phyloP scores from a whole-genome alignment of 2,113 vertebrate species.

The Platichthys flesus region DNA sequence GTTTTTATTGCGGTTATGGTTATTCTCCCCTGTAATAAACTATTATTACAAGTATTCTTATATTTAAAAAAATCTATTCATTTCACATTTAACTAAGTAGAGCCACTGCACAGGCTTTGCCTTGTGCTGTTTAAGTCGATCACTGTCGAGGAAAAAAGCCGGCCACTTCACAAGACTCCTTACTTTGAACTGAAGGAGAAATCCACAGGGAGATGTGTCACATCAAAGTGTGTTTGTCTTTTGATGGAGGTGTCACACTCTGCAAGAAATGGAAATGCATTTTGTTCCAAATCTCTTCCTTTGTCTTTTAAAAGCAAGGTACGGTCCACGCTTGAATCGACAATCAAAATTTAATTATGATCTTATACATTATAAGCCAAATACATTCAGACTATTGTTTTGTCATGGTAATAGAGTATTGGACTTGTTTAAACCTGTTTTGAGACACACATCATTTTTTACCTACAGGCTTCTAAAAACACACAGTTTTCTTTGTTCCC shows the following conservation, averaged over 20 bases:
- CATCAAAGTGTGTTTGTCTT: not conserved
- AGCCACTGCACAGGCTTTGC: not conserved
- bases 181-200: constrained; percentile 16
- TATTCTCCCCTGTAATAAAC: too few relatives aligned
- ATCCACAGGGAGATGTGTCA: constrained; percentile 14
- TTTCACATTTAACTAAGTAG: not conserved
- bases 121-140: constrained; percentile 10
- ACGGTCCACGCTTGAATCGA: not conserved
- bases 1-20: too few relatives aligned
- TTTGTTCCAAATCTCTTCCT: not conserved
- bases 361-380: not conserved
- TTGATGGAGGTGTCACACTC: not conserved
- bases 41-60: too few relatives aligned
- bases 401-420: too few relatives aligned
- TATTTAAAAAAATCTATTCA: too few relatives aligned
- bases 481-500: too few relatives aligned
- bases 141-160: not conserved
- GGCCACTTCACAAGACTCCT: not conserved
- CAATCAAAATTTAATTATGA: not conserved
- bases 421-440: too few relatives aligned
- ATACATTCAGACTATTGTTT: not conserved
- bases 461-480: too few relatives aligned
- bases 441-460: too few relatives aligned
- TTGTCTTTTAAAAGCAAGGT: not conserved
- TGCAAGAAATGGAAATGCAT: not conserved